Evolutionary conservation across 1,140 invertebrate species (phyloP), one percentile per base, ranked within the genome.

Genomic region (Rhizoglyphus robini): DNA sequence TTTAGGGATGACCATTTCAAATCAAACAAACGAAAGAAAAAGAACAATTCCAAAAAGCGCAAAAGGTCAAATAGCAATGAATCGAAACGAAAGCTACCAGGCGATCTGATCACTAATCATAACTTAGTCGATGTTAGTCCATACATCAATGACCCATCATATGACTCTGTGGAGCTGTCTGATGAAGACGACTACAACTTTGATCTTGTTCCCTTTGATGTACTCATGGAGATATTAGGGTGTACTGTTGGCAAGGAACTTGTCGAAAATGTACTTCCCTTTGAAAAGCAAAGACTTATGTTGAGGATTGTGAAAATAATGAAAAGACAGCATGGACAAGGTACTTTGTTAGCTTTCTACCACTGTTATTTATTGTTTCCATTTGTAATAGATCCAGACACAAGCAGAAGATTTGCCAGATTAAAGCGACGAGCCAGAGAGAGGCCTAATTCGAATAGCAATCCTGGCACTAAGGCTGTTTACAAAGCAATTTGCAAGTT

Each of bases 401-500:
- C 25, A 8, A 27, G 11, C 34, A 34, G 58, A 59, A 13, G 32
- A 61, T 25, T 59, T 27, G 31, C 65, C 11, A 13, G 54, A n/a
- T 20, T 65, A 34, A 58, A 41, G 34, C 41, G 65, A 60, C 34
- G 51, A 41, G 15, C 51, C 5, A 34, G 11, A 48, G 31, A 59
- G 23, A n/a, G 32, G 13, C 18, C 1, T 11, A 34, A 59, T 23
- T 30, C 48, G 8, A 62, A 31, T 36, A 41, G 27, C 65, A 38
- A 27, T 8, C 23, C 20, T 25, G 41, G 29, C 32, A 59, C 13
- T 23, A 36, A 27, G 23, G 18, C 23, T 23, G 31, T 29, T 1
- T 61, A 27, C 46, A 69, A 68, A 54, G 63, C 34, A 29, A 23
- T 49, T 15, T 91, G 89, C 73, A 81, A 85, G 63, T 87, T 87